Percentiles rank a stretch among this genome's conserved stretches.
These are phyloP conservation scores for Cuniculus paca DNA, from an alignment of 2,797 vertebrate species.

Conservation along the genomic window DNA sequence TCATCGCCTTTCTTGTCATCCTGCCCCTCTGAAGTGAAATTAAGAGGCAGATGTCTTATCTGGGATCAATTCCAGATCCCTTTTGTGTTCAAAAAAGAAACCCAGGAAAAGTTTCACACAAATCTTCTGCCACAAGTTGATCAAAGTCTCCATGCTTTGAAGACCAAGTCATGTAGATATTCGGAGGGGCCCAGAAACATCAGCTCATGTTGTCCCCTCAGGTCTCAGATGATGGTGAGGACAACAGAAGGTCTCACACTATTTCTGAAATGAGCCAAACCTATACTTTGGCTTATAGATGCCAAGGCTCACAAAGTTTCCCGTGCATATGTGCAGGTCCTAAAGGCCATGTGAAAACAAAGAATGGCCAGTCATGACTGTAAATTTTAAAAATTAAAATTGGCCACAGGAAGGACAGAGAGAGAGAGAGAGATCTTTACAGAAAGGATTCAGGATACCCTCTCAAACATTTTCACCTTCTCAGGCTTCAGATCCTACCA, in stretches of 20 bases:
- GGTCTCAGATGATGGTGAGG: not conserved
- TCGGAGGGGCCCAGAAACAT: not conserved
- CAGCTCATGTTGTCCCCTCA: not conserved
- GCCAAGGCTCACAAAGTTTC: not conserved
- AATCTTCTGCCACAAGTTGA: slow-evolving; percentile 72
- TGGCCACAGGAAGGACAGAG: not conserved
- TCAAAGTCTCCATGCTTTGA: slow-evolving; percentile 66
- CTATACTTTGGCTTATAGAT: not conserved
- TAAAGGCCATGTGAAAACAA: not conserved
- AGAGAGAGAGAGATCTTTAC: not conserved
- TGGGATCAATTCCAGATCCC: slow-evolving; percentile 80
- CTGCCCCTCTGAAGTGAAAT: slow-evolving; percentile 82
- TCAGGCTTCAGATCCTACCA: not conserved
- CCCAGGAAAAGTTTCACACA: slow-evolving; percentile 71
- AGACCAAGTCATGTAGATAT: not conserved
- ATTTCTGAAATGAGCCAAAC: not conserved
- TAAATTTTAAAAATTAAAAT: slow-evolving; percentile 23
- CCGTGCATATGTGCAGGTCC: fast-evolving
- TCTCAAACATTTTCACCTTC: not conserved
- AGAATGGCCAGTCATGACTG: not conserved
- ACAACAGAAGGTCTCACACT: not conserved
- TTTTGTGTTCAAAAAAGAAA: slow-evolving; percentile 71
- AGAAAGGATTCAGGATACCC: not conserved
- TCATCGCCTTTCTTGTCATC: slow-evolving; percentile 82
- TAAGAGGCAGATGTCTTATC: slow-evolving; percentile 82